These are phyloP conservation scores for Phaonia tiefii DNA, from an alignment of 2,888 invertebrate genomes.

Conservation along the genomic window DNA sequence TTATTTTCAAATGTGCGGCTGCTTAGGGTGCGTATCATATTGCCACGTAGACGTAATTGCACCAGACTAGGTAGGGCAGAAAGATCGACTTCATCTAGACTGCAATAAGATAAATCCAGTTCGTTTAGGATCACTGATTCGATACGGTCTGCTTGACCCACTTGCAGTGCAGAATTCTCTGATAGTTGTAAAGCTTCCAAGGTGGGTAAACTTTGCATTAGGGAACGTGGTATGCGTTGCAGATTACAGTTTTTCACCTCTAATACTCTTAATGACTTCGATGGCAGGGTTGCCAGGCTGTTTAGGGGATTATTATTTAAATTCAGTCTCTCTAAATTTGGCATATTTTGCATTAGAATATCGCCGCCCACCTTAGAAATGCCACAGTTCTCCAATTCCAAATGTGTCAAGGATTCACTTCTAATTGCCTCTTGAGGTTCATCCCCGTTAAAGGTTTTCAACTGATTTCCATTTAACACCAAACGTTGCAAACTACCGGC, in stretches of 20 bases:
- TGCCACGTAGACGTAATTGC: conserved; percentile 83
- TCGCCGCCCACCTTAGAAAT: conserved; percentile 82
- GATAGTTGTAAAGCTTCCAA: conserved; percentile 84
- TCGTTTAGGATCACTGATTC: conserved; percentile 82
- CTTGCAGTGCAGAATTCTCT: conserved; percentile 83
- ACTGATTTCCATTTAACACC: conserved; percentile 85
- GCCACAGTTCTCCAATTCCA: conserved; percentile 85
- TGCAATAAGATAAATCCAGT: conserved; percentile 84
- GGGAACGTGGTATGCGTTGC: conserved; percentile 81
- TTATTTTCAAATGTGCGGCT: conserved; percentile 84
- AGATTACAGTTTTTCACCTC: conserved; percentile 84
- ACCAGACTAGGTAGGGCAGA: conserved; percentile 84
- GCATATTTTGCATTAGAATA: conserved; percentile 80
- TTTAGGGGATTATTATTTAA: conserved; percentile 82
- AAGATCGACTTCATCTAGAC: conserved; percentile 83
- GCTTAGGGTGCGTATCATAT: conserved; percentile 83
- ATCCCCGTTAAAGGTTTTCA: conserved; percentile 82
- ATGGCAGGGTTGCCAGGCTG: conserved; percentile 81
- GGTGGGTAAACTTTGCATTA: conserved; percentile 83
- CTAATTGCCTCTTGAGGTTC: conserved; percentile 82
- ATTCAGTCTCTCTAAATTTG: conserved; percentile 82
- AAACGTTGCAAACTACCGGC: conserved; percentile 82
- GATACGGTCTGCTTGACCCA: conserved; percentile 78
- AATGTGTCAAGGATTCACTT: conserved; percentile 82
- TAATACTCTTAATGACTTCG: conserved; percentile 82